Base-by-base conservation (phyloP, 2,888 invertebrate species). In the Macrosiphum euphorbiae region DNA sequence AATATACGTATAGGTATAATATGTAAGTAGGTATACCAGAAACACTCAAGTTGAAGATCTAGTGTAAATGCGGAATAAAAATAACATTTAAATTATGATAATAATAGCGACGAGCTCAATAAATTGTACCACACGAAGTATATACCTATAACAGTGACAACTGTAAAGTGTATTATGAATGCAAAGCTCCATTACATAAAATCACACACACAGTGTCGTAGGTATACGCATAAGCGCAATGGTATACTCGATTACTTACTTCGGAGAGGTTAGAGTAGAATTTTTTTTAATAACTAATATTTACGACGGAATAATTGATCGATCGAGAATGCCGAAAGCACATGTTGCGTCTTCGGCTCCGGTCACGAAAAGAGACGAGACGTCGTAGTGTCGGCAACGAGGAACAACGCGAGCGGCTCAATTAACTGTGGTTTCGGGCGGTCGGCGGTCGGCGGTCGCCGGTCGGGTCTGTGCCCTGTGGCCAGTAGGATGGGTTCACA, bases 261-360 rank as follows among this genome's bases (percentile, higher is more conserved):
- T 47, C 28, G 3, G 35, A 7, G n/a, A 11, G n/a, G 50, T 78
- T 78, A 87, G 58, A 50, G 88, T 52, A 78, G 78, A 35, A 8
- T 35, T 78, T 20, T 35, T 78, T 35, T 20, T 11, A 35, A 8
- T 55, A 88, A 67, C 44, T 88, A 55, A 24, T 28, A n/a, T n/a
- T 13, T 20, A 87, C 28, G 20, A 67, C 20, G 24, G 1, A 26
- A 78, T 26, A 58, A 58, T 61, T n/a, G 58, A 8, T 61, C 35
- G 13, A 58, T 28, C 16, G 47, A 55, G 28, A 58, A 5, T n/a
- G 85, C 89, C 89, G 89, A 26, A 93, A 94, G 94, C 94, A 94
- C 94, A 94, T 94, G 94, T 94, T 94, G 94, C 94, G 28, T 52
- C 28, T 86, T 52, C 26, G 44, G 90, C 52, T 52, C 41, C 61